A percentile compares a stretch with the other conserved stretches of the same genome.
Conservation (phyloP, 2,888 invertebrate genomes). For the Zootermopsis nevadensis region DNA sequence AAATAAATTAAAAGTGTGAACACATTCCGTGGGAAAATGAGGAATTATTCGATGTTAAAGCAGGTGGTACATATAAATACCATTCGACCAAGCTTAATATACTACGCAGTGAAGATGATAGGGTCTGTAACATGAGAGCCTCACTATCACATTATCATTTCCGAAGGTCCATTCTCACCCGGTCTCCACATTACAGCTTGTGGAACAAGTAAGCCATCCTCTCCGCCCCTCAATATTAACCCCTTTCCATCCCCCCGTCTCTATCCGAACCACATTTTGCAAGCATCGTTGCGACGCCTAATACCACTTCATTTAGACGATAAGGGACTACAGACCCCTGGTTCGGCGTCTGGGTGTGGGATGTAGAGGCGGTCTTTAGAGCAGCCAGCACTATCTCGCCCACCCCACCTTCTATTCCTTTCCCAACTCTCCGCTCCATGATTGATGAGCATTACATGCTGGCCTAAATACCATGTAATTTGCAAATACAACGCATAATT, state of each 20-base stretch:
- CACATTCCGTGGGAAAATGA: too few relatives aligned
- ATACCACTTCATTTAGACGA: slow-evolving; percentile 55
- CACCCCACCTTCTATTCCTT: slow-evolving; percentile 5
- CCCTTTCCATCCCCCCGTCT: slow-evolving; percentile 42
- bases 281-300: slow-evolving; percentile 47
- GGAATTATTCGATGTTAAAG: too few relatives aligned
- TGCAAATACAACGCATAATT: slow-evolving; percentile 79
- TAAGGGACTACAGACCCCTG: slow-evolving; percentile 51
- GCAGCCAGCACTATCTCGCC: slow-evolving; percentile 47
- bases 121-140: too few relatives aligned
- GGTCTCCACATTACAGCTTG: slow-evolving; percentile 16
- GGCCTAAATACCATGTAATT: slow-evolving; percentile 79
- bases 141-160: background rate
- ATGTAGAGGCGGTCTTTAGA: slow-evolving; percentile 37
- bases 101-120: too few relatives aligned
- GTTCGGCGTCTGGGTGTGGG: background rate
- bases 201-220: background rate
- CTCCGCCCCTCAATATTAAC: slow-evolving; percentile 43
- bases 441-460: slow-evolving; percentile 54
- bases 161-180: slow-evolving; percentile 12
- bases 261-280: slow-evolving; percentile 50
- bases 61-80: too few relatives aligned
- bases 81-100: too few relatives aligned
- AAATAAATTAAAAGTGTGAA: too few relatives aligned
- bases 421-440: slow-evolving; percentile 48